phyloP scores from a whole-genome alignment of 2,113 vertebrate genomes.

The Pandion haliaetus region DNA sequence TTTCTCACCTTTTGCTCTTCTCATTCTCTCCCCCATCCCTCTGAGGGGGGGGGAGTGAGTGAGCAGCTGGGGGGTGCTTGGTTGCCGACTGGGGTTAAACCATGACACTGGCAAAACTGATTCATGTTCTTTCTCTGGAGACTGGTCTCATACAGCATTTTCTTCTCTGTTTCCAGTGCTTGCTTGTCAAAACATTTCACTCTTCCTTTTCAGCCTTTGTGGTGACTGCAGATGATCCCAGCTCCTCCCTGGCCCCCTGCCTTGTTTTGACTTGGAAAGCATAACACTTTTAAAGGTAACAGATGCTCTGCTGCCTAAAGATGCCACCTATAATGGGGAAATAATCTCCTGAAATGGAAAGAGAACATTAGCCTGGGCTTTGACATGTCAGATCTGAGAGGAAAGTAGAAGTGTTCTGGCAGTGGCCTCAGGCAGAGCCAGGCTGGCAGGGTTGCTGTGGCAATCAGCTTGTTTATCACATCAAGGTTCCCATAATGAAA shows the following conservation, averaged over 20 bases:
- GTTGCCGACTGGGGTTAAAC: too few species aligned
- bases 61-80: too few species aligned
- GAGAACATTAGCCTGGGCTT: background rate
- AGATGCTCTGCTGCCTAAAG: background rate
- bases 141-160: background rate
- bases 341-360: constrained; percentile 6
- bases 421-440: background rate
- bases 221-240: background rate
- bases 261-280: background rate
- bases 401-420: background rate
- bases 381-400: background rate
- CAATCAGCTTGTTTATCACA: constrained; percentile 26
- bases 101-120: background rate
- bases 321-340: background rate
- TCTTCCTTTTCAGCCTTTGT: background rate
- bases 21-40: too few species aligned
- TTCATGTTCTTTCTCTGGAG: background rate
- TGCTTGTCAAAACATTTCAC: background rate
- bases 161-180: background rate
- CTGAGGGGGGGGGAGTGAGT: too few species aligned
- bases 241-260: background rate
- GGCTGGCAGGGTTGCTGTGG: constrained; percentile 45
- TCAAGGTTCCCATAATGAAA: background rate
- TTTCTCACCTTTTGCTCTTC: too few species aligned
- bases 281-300: background rate